Evolutionary conservation across 2,113 vertebrate genomes (phyloP), one percentile per base, ranked within the genome.

Genomic region (Chamaea fasciata): DNA sequence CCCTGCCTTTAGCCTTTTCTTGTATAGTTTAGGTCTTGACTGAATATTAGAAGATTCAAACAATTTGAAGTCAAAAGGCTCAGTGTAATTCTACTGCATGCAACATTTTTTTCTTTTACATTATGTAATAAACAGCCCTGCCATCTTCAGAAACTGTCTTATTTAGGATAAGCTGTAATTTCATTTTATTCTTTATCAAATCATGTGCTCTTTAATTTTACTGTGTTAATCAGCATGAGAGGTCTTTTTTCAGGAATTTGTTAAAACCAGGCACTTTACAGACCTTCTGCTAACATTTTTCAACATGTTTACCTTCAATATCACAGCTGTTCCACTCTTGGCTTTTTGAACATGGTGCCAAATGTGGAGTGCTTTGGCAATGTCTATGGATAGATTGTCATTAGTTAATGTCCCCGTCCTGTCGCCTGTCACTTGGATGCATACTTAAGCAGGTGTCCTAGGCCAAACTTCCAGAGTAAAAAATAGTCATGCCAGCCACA

Each of bases 301-400:
- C 90, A 89, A 68, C 8, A 37, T 95, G 88, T 96, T 96, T 96
- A 90, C 90, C 93, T 97, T 92, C 94, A 81, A 31, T 92, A 81
- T 90, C 90, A 78, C 96, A 97, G 96, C 92, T 96, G 95, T 94
- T 97, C 79, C 46, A 46, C 60, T 92, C 76, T 92, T 95, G 76
- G 95, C 90, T 90, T 77, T 94, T 67, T 77, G 71, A 83, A 86
- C 59, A 47, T 3, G 0, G 5, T 93, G 93, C 94, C 94, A 97
- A 94, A 86, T 81, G 85, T 60, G 52, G 44, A 96, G 71, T 71
- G 65, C 37, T 94, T 96, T 95, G 94, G 85, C 93, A 93, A 33
- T 16, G 27, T 37, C 83, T 93, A 13, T 8, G 49, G 91, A 55
- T 90, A 93, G 39, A 56, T 37, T 60, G 53, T 71, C 49, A 15